Evolutionary conservation across 2,113 vertebrate genomes (phyloP), one percentile per base, ranked within the genome.

Genomic region (Cyphomyrus plagiostoma): DNA sequence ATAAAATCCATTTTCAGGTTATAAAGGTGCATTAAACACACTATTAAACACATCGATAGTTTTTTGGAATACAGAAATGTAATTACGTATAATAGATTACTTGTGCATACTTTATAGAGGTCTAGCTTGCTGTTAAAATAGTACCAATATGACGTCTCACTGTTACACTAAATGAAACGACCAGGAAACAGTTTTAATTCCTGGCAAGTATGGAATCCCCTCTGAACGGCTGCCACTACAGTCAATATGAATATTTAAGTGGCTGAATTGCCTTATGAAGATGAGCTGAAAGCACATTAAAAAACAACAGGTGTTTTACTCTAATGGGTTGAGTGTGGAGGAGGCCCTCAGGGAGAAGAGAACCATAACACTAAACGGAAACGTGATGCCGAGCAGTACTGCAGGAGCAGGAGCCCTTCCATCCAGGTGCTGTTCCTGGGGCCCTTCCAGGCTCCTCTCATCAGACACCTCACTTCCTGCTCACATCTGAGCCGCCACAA

Each of bases 191-290:
- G 82, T 10, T 19, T 48, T 84, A 84, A 84, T 48, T 84, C 45
- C 45, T 84, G 82, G 7, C 45, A 48, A 45, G 45, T 84, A 84
- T 6, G 35, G 8, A 45, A 84, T 84, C 82, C 39, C 82, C 19
- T 23, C 82, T 48, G 82, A 84, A 84, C 7, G 1, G 8, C 45
- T n/a, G 8, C 9, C 82, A 46, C 42, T n/a, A 84, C 82, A 46
- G 45, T 42, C n/a, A 84, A 45, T n/a, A 84, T 84, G 82, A 84
- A 84, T 84, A 45, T 48, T 46, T 84, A 45, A 84, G 21, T 84
- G 19, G 5, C 8, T 49, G 39, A 42, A 48, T 45, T n/a, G 45
- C 21, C 39, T 84, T 3, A 48, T 84, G 82, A 46, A n/a, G 45
- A 46, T 46, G 82, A 84, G 9, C 23, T 84, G 82, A 84, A 42